phyloP scores from a whole-genome alignment of 1,140 invertebrate genomes.

The Zaprionus capensis region DNA sequence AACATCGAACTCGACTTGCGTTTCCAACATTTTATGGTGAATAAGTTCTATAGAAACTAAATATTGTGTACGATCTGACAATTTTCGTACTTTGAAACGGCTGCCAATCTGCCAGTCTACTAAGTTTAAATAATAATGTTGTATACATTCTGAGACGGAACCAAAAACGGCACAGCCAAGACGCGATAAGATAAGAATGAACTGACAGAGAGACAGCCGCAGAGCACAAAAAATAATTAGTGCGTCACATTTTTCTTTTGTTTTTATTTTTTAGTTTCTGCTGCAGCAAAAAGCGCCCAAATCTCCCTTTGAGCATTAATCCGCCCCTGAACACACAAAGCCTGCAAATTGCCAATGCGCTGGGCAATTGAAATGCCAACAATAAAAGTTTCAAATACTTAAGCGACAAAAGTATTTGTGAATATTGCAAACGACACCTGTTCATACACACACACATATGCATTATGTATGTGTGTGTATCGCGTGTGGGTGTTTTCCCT shows the following conservation, averaged over 20 bases:
- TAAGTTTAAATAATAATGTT: slow-evolving; percentile 53
- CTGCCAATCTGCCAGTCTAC: slow-evolving; percentile 49
- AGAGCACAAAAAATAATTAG: slow-evolving; percentile 26
- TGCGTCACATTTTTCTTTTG: slow-evolving; percentile 27
- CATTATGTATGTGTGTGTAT: slow-evolving; percentile 3
- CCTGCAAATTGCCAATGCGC: slow-evolving; percentile 18
- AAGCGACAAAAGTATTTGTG: slow-evolving; percentile 26
- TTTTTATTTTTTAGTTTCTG: slow-evolving; percentile 8
- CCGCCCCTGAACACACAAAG: slow-evolving; percentile 33
- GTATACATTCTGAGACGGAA: slow-evolving; percentile 46
- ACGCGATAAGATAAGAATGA: slow-evolving; percentile 67
- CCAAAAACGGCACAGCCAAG: slow-evolving; percentile 47
- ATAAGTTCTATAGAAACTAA: slow-evolving; percentile 43
- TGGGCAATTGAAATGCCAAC: slow-evolving; percentile 3
- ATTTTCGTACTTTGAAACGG: slow-evolving; percentile 58
- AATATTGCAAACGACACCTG: slow-evolving; percentile 5
- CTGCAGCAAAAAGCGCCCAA: slow-evolving; percentile 19
- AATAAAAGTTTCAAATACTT: slow-evolving; percentile 39
- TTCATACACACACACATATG: neutral
- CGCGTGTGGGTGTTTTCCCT: neutral
- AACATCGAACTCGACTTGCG: slow-evolving; percentile 37
- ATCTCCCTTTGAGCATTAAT: slow-evolving; percentile 14
- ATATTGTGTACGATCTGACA: slow-evolving; percentile 34
- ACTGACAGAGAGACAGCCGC: slow-evolving; percentile 9
- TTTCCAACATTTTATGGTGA: slow-evolving; percentile 47